Evolutionary conservation across 2,888 invertebrate species (phyloP).

Genomic region (Temnothorax ravouxi): DNA sequence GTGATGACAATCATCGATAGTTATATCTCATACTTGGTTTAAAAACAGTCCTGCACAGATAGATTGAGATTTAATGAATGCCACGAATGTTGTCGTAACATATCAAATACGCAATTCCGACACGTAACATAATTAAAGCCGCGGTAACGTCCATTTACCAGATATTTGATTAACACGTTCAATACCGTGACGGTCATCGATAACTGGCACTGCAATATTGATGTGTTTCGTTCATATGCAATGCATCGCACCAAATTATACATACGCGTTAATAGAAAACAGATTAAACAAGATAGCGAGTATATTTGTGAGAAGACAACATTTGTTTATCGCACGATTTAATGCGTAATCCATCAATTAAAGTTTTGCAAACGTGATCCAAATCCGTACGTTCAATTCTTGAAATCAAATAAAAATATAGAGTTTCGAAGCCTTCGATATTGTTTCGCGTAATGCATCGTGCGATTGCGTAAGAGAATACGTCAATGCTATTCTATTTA

Average conservation of each 20-base stretch:
- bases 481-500: not conserved
- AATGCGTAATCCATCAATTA: not conserved
- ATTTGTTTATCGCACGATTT: not conserved
- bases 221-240: not conserved
- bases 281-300: constrained; percentile 11
- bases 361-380: not conserved
- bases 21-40: not conserved
- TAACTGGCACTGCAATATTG: constrained; percentile 1
- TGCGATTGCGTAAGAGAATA: not conserved
- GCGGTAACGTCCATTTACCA: constrained; percentile 16
- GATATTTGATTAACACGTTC: constrained; percentile 38
- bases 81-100: not conserved
- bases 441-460: not conserved
- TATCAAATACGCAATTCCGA: constrained; percentile 21
- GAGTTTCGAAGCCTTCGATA: not conserved
- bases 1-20: not conserved
- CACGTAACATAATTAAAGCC: constrained; percentile 21
- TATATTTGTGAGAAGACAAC: not conserved
- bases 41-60: not conserved
- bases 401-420: not conserved
- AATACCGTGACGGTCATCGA: constrained; percentile 17
- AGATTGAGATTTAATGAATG: not conserved
- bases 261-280: not conserved
- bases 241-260: constrained; percentile 16
- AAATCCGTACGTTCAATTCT: not conserved